phyloP scores from a whole-genome alignment of 2,888 invertebrate species.

The Ypsolopha sequella region DNA sequence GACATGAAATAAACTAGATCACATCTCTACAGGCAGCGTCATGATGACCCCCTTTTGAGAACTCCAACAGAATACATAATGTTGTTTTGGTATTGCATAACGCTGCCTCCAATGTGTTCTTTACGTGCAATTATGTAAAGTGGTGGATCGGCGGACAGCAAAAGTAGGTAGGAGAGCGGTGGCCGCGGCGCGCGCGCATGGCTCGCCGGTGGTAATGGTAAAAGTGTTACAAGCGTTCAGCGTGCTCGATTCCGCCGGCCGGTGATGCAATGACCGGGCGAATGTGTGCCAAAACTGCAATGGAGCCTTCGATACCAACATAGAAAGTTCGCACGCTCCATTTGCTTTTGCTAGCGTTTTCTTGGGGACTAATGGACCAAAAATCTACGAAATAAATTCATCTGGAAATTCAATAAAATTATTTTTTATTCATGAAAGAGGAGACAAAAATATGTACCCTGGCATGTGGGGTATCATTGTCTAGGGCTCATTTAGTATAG shows the following conservation, averaged over 20 bases:
- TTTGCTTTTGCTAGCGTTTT: no score
- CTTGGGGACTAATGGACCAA: no score
- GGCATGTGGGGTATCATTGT: no score
- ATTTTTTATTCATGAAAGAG: no score
- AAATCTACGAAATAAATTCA: no score
- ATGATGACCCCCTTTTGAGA: conserved; percentile 36
- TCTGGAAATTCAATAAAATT: no score
- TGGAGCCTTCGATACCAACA: conserved; percentile 32
- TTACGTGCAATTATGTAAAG: conserved; percentile 64
- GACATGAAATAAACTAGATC: not conserved
- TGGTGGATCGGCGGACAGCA: conserved; percentile 38
- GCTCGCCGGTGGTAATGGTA: conserved; percentile 52
- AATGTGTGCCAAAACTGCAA: conserved; percentile 67
- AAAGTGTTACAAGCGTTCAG: conserved; percentile 53
- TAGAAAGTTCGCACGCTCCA: not conserved
- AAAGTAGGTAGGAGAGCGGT: conserved; percentile 41
- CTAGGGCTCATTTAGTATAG: no score
- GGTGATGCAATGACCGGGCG: conserved; percentile 47
- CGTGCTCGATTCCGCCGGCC: conserved; percentile 45
- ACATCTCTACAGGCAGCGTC: conserved; percentile 9
- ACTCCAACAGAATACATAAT: conserved; percentile 43
- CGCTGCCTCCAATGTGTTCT: conserved; percentile 36
- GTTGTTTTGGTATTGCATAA: conserved; percentile 55
- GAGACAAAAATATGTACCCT: no score
- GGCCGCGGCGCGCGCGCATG: conserved; percentile 20